Evolutionary conservation across 2,113 vertebrate genomes (phyloP).

Genomic region (Dendropsophus ebraccatus): DNA sequence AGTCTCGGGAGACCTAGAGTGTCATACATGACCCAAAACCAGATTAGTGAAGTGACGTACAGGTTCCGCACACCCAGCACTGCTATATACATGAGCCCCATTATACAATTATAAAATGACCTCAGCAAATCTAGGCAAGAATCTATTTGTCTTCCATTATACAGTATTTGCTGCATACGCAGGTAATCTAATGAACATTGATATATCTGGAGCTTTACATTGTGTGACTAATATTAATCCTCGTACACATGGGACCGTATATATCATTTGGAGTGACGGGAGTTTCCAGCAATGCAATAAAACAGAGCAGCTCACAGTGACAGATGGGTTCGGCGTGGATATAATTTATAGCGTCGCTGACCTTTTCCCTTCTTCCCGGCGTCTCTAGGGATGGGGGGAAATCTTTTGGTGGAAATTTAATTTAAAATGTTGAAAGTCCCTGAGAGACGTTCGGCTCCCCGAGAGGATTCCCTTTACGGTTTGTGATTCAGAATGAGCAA

Average conservation of each 20-base stretch:
- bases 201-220: background rate
- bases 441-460: background rate
- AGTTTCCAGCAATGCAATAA: background rate
- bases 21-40: no score
- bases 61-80: no score
- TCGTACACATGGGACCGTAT: background rate
- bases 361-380: background rate
- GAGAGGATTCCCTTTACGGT: background rate
- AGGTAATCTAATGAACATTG: background rate
- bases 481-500: background rate
- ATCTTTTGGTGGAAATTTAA: constrained; percentile 17
- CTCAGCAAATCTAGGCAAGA: background rate
- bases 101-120: background rate
- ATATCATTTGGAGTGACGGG: background rate
- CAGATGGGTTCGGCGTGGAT: background rate
- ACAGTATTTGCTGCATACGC: background rate
- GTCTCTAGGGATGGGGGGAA: background rate
- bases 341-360: background rate
- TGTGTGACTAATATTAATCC: background rate
- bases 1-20: no score
- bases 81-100: no score
- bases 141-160: background rate
- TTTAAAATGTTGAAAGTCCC: constrained; percentile 27
- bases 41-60: no score
- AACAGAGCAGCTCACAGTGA: background rate